A percentile compares a stretch with the other conserved stretches of the same genome.
phyloP scores from a whole-genome alignment of 2,113 vertebrate species.

The Gavia stellata region DNA sequence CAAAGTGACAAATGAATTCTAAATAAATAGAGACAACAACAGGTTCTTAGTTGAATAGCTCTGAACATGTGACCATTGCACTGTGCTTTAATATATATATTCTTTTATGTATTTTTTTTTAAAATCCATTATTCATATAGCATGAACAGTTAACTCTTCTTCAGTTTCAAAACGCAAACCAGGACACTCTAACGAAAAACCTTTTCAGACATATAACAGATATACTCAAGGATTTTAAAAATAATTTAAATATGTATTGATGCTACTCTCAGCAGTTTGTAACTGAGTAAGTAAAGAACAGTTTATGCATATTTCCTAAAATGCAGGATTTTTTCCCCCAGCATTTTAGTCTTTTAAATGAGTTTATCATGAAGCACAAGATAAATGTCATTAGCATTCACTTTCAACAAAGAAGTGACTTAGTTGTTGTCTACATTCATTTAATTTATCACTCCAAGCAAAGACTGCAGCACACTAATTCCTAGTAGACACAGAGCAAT shows the following conservation, averaged over 20 bases:
- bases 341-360: slow-evolving; percentile 1
- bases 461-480: background rate
- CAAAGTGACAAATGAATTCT: background rate
- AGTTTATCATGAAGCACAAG: slow-evolving; percentile 5
- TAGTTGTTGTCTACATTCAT: background rate
- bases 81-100: background rate
- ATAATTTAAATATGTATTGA: background rate
- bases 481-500: background rate
- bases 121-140: background rate
- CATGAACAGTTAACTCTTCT: background rate
- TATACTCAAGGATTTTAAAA: background rate
- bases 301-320: background rate
- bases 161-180: background rate
- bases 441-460: slow-evolving; percentile 21
- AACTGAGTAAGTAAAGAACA: background rate
- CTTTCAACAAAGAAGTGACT: slow-evolving; percentile 4
- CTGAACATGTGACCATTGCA: background rate
- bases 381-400: slow-evolving; percentile 34
- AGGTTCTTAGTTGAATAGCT: background rate
- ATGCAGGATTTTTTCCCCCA: background rate
- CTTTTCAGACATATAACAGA: background rate
- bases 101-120: background rate
- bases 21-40: background rate
- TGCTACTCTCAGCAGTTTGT: background rate
- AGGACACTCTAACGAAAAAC: background rate